phyloP scores from a whole-genome alignment of 2,888 invertebrate genomes.

The Acleris cristana region DNA sequence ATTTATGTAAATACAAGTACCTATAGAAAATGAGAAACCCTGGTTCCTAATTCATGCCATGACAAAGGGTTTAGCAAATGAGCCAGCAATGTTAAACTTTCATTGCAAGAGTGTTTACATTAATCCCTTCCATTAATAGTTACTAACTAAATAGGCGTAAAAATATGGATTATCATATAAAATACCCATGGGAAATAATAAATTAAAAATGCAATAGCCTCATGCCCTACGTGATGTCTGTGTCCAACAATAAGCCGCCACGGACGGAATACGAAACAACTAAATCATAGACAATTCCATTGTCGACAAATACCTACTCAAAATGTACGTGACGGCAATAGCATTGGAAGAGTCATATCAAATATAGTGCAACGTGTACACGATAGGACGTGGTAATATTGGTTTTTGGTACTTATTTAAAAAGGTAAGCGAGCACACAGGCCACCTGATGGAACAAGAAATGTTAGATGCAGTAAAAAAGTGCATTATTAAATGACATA shows the following conservation, averaged over 20 bases:
- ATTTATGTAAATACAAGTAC: background rate
- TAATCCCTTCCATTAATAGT: too few relatives aligned
- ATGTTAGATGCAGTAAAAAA: too few relatives aligned
- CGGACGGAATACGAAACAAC: slow-evolving; percentile 32
- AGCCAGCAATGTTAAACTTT: too few relatives aligned
- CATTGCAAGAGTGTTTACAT: too few relatives aligned
- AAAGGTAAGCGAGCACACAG: too few relatives aligned
- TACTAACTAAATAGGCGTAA: too few relatives aligned
- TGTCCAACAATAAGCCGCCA: slow-evolving; percentile 30
- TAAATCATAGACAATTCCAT: slow-evolving; percentile 26
- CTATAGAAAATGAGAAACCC: background rate
- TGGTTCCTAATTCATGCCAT: too few relatives aligned
- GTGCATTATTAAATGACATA: too few relatives aligned
- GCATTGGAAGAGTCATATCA: slow-evolving; percentile 20
- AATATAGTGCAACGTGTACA: slow-evolving; percentile 32
- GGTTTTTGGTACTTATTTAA: background rate
- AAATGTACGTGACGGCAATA: slow-evolving; percentile 21
- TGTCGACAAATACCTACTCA: slow-evolving; percentile 26
- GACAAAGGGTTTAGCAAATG: too few relatives aligned
- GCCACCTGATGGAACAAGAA: too few relatives aligned
- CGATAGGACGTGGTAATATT: background rate
- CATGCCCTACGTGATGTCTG: slow-evolving; percentile 33
- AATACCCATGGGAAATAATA: slow-evolving; percentile 35
- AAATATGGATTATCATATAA: slow-evolving; percentile 12
- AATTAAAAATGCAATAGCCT: slow-evolving; percentile 42